Evolutionary conservation across 2,888 invertebrate species (phyloP).

Genomic region (Caenorhabditis sinica): DNA sequence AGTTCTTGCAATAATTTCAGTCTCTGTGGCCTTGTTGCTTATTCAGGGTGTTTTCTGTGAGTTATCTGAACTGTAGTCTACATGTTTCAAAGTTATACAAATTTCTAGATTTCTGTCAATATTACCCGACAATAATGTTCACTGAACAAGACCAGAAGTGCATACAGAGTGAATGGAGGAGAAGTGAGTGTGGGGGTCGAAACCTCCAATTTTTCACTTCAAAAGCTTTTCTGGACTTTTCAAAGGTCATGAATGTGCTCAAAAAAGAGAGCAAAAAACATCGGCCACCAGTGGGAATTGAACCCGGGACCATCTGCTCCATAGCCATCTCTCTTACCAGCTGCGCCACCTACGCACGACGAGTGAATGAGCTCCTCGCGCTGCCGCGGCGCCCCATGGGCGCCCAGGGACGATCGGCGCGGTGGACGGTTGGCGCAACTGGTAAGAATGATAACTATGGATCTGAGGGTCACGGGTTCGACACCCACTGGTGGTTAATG

Average conservation of each 20-base stretch:
- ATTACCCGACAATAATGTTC: too few relatives aligned
- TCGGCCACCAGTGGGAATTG: not conserved
- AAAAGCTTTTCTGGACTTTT: not conserved
- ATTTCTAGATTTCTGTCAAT: too few relatives aligned
- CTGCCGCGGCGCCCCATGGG: not conserved
- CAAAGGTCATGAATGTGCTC: not conserved
- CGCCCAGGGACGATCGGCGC: not conserved
- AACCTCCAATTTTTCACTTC: not conserved
- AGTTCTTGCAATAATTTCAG: too few relatives aligned
- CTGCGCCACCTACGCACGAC: not conserved
- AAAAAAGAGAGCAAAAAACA: not conserved
- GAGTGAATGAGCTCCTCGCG: not conserved
- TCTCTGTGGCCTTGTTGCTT: too few relatives aligned
- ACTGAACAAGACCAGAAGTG: too few relatives aligned
- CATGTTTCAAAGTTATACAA: too few relatives aligned
- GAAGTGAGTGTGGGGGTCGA: too few relatives aligned
- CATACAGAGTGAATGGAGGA: too few relatives aligned
- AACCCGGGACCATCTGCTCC: not conserved
- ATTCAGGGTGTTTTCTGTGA: too few relatives aligned
- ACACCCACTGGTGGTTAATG: not conserved
- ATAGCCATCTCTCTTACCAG: not conserved
- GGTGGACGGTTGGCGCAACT: not conserved
- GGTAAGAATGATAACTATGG: not conserved
- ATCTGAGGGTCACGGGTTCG: slow-evolving; percentile 6
- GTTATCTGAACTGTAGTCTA: too few relatives aligned